phyloP scores from a whole-genome alignment of 2,888 invertebrate genomes.

The Hydrotaea cyrtoneurina region DNA sequence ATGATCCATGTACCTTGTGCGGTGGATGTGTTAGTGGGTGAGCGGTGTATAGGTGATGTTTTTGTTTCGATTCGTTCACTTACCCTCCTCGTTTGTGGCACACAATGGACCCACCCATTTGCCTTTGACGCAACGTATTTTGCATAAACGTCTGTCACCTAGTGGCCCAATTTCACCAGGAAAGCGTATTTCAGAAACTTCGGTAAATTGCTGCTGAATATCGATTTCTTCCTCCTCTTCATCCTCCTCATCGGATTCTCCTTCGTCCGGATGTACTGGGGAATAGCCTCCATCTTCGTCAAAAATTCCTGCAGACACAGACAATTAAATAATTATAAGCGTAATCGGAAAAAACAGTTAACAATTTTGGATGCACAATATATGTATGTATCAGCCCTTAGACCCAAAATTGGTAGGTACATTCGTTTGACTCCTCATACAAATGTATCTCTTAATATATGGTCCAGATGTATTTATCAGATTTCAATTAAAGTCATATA shows the following conservation, averaged over 20 bases:
- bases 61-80: constrained; percentile 72
- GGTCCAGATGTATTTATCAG: no score
- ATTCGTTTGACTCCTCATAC: no score
- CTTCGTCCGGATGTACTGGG: constrained; percentile 78
- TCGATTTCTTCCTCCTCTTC: constrained; percentile 79
- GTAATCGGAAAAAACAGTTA: no score
- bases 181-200: constrained; percentile 82
- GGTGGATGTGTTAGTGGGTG: constrained; percentile 44
- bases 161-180: constrained; percentile 89
- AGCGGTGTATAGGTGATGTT: constrained; percentile 51
- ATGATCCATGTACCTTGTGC: constrained; percentile 34
- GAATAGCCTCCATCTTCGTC: constrained; percentile 80
- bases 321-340: not conserved
- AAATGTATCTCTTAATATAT: no score
- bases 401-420: no score
- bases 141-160: constrained; percentile 88
- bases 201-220: constrained; percentile 79
- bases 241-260: constrained; percentile 78
- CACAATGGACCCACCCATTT: constrained; percentile 93
- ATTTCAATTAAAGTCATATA: no score
- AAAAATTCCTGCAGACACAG: constrained; percentile 72
- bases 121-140: constrained; percentile 91
- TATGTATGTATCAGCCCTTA: no score
- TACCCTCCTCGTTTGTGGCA: constrained; percentile 87
- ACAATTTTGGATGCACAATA: no score